Evolutionary conservation across 2,113 vertebrate genomes (phyloP), one percentile per base, ranked within the genome.

Genomic region (Microcebus griseorufus): DNA sequence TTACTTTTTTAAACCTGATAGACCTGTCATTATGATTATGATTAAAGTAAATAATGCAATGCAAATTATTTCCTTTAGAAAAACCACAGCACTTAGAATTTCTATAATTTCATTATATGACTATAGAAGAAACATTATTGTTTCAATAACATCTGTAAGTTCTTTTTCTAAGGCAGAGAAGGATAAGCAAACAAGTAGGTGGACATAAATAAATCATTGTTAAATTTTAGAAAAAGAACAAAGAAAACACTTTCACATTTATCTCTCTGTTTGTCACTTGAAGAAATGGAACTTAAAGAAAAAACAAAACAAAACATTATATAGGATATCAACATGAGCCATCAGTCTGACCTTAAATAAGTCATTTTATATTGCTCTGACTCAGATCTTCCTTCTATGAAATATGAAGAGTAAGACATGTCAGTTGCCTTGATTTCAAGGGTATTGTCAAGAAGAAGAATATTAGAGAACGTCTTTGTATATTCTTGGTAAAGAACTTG

Each of bases 341-440:
- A 27, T 72, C 69, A 67, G 51, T 79, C 45, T 97, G 82, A 95
- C 73, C 86, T 96, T 89, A 96, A 95, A 16, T 90, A 83, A 88
- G 64, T 81, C 69, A 84, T 89, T 93, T 87, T 10, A 45, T 88
- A 96, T 96, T 75, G 13, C 20, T 87, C 37, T 60, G 92, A 88
- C 12, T 82, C 58, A 76, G 81, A 42, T 88, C 23, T 81, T 89
- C 32, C 82, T 90, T 69, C 82, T 83, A 55, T 96, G 83, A 96
- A 95, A 94, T 93, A 76, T 55, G 60, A 81, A 58, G 39, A 93
- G 89, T 60, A 70, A 79, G 25, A 93, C 20, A 6, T 60, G 34
- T 60, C 37, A 75, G 22, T 85, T 75, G 25, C 78, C 58, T 91
- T 45, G 42, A 90, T 89, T 95, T 96, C 55, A 94, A 95, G 69